A percentile compares a stretch with the other conserved stretches of the same genome.
Evolutionary conservation across 2,888 invertebrate species (phyloP).

Genomic region (Brenthis daphne): DNA sequence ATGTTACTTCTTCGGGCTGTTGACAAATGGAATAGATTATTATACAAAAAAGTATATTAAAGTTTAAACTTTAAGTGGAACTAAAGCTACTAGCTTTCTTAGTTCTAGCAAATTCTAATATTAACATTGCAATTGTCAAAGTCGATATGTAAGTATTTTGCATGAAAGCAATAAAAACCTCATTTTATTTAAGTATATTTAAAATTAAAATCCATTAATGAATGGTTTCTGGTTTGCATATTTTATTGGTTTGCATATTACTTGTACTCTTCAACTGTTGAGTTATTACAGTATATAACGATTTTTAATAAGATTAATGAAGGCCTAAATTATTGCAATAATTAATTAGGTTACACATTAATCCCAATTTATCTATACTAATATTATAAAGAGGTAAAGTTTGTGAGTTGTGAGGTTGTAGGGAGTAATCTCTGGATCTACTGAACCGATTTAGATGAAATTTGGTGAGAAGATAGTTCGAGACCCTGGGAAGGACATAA

Average conservation of each 20-base stretch:
- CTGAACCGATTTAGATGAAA: too few relatives aligned
- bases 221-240: background rate
- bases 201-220: background rate
- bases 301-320: constrained; percentile 1
- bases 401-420: too few relatives aligned
- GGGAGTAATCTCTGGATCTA: too few relatives aligned
- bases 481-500: too few relatives aligned
- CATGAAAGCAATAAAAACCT: background rate
- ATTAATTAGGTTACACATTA: constrained; percentile 8
- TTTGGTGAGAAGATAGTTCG: too few relatives aligned
- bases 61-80: background rate
- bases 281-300: background rate
- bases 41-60: background rate
- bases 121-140: background rate
- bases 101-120: background rate
- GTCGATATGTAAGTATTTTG: background rate
- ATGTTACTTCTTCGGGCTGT: constrained; percentile 71
- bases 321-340: constrained; percentile 15
- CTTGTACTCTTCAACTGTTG: background rate
- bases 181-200: constrained; percentile 2
- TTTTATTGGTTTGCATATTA: background rate
- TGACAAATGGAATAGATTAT: constrained; percentile 49
- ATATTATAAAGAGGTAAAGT: too few relatives aligned
- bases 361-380: background rate
- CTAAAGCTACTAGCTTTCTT: background rate